These are phyloP conservation scores for Odontomachus brunneus DNA, from an alignment of 1,140 invertebrate species.

Conservation along the genomic window DNA sequence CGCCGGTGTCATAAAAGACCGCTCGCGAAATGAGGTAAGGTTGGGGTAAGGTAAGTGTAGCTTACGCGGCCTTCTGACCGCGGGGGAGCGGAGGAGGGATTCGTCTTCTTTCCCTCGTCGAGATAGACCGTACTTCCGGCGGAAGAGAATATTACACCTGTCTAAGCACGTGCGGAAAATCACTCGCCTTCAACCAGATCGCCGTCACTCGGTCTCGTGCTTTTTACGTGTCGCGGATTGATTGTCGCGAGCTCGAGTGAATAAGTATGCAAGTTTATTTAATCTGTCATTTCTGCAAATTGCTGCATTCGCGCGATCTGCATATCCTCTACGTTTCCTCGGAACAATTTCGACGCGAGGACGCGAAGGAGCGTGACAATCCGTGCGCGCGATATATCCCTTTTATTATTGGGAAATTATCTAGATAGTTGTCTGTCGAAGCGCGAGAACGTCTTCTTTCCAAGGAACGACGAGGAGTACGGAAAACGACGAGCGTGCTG, in stretches of 20 bases:
- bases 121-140: slow-evolving; percentile 4
- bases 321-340: slow-evolving; percentile 5
- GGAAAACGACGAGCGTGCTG: neutral
- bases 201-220: no score
- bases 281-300: no score
- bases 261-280: no score
- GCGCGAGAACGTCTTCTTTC: neutral
- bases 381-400: neutral
- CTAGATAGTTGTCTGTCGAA: neutral
- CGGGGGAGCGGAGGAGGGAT: neutral
- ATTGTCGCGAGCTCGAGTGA: no score
- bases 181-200: neutral
- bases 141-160: slow-evolving; percentile 10
- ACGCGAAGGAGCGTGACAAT: neutral
- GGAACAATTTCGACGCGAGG: neutral
- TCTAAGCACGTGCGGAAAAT: neutral
- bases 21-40: no score
- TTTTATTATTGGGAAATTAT: neutral
- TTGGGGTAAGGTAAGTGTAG: neutral
- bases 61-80: neutral
- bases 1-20: neutral
- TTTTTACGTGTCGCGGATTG: no score
- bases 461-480: neutral
- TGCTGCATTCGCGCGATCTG: neutral
- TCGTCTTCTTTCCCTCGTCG: neutral